Conservation (phyloP, 2,888 invertebrate genomes). For the Monochamus alternatus region DNA sequence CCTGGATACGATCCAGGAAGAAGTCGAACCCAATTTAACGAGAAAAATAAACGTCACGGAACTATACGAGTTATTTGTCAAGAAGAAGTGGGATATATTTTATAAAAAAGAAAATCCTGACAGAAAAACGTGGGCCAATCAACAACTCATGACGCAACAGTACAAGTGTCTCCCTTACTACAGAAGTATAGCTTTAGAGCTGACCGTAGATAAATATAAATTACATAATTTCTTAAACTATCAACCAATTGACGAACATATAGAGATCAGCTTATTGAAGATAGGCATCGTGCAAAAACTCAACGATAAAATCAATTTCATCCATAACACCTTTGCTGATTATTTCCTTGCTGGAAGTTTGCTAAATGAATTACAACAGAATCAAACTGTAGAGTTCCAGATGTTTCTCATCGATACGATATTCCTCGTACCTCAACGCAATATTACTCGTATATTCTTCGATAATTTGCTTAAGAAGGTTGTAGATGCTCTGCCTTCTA, state of each 20-base stretch:
- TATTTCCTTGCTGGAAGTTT: neutral
- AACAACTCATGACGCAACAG: neutral
- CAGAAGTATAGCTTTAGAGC: neutral
- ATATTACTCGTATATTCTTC: neutral
- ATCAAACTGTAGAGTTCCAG: neutral
- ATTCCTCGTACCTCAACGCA: neutral
- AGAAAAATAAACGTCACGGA: conserved; percentile 18
- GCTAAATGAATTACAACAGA: conserved; percentile 11
- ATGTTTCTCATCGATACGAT: neutral
- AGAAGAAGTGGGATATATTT: conserved; percentile 25
- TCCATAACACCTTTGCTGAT: conserved; percentile 16
- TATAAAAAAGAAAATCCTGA: neutral
- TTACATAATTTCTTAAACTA: neutral
- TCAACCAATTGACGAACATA: neutral
- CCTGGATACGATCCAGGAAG: neutral
- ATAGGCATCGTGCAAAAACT: conserved; percentile 9
- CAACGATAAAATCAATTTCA: neutral
- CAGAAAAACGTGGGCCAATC: neutral
- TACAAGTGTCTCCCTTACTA: neutral
- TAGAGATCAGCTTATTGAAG: neutral
- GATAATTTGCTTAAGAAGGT: neutral
- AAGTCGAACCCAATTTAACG: neutral
- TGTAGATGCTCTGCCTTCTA: neutral
- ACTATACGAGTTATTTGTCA: conserved; percentile 32
- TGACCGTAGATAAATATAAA: neutral